Conservation (phyloP, 2,888 invertebrate genomes). For the Thelaira solivaga region DNA sequence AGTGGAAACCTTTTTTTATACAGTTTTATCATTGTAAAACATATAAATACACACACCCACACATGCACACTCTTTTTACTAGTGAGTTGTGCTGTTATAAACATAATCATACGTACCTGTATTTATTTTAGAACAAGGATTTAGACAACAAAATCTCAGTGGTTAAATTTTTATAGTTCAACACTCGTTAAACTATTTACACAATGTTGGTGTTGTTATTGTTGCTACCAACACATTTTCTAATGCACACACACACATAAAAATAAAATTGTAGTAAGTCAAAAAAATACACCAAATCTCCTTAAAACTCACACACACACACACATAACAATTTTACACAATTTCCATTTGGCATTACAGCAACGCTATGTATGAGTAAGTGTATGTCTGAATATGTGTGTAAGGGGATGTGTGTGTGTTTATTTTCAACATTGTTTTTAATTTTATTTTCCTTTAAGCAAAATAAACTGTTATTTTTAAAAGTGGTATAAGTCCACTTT, state of each 20-base stretch:
- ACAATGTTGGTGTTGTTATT: conserved; percentile 1
- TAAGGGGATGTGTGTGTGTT: neutral
- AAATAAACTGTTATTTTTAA: too few species aligned
- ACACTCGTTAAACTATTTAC: conserved; percentile 53
- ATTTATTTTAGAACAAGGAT: conserved; percentile 26
- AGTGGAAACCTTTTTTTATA: neutral
- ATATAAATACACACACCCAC: neutral
- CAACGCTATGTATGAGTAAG: too few species aligned
- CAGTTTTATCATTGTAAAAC: neutral
- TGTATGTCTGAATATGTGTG: too few species aligned
- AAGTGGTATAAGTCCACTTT: too few species aligned
- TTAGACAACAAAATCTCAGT: conserved; percentile 54
- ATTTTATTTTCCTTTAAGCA: neutral
- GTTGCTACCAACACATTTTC: conserved; percentile 1
- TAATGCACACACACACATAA: neutral
- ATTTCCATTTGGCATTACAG: conserved; percentile 8
- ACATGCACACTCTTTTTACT: neutral
- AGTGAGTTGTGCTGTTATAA: neutral
- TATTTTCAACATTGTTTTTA: conserved; percentile 25
- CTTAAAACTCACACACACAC: neutral
- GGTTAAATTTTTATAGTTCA: conserved; percentile 58
- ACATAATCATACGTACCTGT: too few species aligned
- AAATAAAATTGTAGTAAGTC: conserved; percentile 24
- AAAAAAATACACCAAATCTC: conserved; percentile 29
- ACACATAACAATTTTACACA: conserved; percentile 25